Evolutionary conservation across 1,140 invertebrate genomes (phyloP).

Genomic region (Venturia canescens): DNA sequence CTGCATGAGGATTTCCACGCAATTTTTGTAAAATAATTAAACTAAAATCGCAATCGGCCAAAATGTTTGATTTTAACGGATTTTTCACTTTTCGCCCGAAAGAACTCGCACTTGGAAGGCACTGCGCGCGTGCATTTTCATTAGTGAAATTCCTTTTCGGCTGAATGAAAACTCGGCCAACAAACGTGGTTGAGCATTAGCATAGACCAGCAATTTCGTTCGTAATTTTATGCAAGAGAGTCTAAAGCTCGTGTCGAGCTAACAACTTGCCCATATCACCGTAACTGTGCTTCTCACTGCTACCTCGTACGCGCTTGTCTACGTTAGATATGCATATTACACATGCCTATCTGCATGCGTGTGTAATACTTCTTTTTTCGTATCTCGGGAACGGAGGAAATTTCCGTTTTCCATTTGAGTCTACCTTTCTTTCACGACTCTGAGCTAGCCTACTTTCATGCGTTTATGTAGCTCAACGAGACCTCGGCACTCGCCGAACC

Average conservation of each 20-base stretch:
- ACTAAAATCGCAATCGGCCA: too few relatives aligned
- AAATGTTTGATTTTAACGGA: too few relatives aligned
- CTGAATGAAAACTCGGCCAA: background rate
- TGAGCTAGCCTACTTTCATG: background rate
- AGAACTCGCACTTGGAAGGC: background rate
- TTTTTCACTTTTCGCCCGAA: background rate
- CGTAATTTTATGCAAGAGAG: background rate
- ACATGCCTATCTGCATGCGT: background rate
- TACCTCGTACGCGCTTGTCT: background rate
- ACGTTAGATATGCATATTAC: background rate
- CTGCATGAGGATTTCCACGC: too few relatives aligned
- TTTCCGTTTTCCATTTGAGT: conserved; percentile 8
- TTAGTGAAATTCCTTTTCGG: background rate
- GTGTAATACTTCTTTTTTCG: conserved; percentile 1
- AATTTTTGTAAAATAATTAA: too few relatives aligned
- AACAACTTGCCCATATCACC: background rate
- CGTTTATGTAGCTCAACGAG: background rate
- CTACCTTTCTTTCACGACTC: conserved; percentile 11
- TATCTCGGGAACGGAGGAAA: background rate
- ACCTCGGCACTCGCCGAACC: background rate
- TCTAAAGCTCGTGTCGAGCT: background rate
- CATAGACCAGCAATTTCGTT: background rate
- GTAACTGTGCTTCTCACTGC: background rate
- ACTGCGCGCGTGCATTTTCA: background rate
- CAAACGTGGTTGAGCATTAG: background rate